Percentiles rank a stretch among this genome's conserved stretches.
These are phyloP conservation scores for human (Homo sapiens) DNA, from an alignment of 2,113 vertebrate genomes.

Conservation along the genomic window GRCh38 chrX:82002501-82003000, in stretches of 20 bases:
- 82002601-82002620: neutral
- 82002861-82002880: neutral
- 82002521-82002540: neutral
- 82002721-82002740: neutral
- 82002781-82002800: neutral
- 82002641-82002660: neutral
- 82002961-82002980: neutral
- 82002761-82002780: neutral
- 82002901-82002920: neutral
- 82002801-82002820: neutral
- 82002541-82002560: neutral
- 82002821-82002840: neutral
- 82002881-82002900: neutral
- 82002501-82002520: neutral
- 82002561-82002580: neutral
- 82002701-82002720: no score
- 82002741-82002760: neutral
- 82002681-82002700: neutral
- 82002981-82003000: neutral
- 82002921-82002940: neutral
- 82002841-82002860: neutral
- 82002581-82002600: neutral
- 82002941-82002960: no score
- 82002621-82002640: neutral
- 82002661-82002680: neutral